These are phyloP conservation scores for Acrocephalus scirpaceus DNA, from an alignment of 2,797 vertebrate genomes.

Conservation along the genomic window DNA sequence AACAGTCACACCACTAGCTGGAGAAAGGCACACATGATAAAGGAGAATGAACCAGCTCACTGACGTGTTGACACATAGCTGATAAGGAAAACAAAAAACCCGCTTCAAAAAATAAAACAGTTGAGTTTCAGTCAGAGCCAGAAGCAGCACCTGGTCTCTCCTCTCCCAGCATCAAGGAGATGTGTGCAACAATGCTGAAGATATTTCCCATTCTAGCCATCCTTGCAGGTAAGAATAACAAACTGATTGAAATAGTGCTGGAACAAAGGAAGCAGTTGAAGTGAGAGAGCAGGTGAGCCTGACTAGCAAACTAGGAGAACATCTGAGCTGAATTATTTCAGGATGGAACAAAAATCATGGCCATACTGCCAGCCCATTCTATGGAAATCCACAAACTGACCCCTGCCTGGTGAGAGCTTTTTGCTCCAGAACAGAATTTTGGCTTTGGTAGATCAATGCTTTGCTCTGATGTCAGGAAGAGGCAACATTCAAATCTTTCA, in stretches of 20 bases:
- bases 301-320: neutral
- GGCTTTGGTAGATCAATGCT: neutral
- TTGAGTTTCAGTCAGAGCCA: conserved; percentile 25
- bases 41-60: conserved; percentile 54
- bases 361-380: neutral
- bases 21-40: conserved; percentile 72
- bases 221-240: conserved; percentile 73
- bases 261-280: neutral
- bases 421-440: neutral
- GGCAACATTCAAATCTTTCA: neutral
- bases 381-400: neutral
- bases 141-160: conserved; percentile 1
- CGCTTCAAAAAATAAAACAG: conserved; percentile 9
- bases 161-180: neutral
- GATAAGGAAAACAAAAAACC: conserved; percentile 74
- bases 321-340: neutral
- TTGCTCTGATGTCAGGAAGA: neutral
- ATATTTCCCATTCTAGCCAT: conserved; percentile 59
- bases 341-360: neutral
- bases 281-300: neutral
- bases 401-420: neutral
- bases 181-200: conserved; percentile 54
- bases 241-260: neutral
- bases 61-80: conserved; percentile 68
- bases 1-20: conserved; percentile 54